Evolutionary conservation across 37 sponge, comb jelly and placozoan genomes (phyloP).

Genomic region (Haliclona indistincta): DNA sequence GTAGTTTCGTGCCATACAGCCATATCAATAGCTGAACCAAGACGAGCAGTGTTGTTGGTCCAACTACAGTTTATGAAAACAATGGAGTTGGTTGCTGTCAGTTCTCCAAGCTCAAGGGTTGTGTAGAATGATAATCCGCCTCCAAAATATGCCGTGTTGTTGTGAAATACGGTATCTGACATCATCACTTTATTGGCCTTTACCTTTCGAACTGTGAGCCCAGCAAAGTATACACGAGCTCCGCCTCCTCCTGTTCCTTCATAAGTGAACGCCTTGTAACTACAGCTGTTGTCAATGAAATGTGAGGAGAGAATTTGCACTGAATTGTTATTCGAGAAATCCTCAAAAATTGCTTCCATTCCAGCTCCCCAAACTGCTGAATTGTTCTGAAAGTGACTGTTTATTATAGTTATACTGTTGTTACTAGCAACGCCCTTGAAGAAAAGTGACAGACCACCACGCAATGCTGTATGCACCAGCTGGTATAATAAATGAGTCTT

Average conservation of each 20-base stretch:
- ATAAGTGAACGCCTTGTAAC: not conserved
- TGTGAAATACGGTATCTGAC: slow-evolving; percentile 21
- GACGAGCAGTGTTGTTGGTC: slow-evolving; percentile 22
- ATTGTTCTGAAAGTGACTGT: slow-evolving; percentile 26
- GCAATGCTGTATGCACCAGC: slow-evolving; percentile 54
- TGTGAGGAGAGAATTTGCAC: not conserved
- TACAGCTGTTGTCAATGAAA: slow-evolving; percentile 3
- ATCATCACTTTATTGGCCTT: slow-evolving; percentile 31
- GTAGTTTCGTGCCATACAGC: slow-evolving; percentile 7
- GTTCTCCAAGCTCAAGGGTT: not conserved
- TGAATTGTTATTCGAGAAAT: slow-evolving; percentile 25
- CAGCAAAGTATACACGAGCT: slow-evolving; percentile 49
- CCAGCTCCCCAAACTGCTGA: slow-evolving; percentile 35
- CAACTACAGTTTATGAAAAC: slow-evolving; percentile 16
- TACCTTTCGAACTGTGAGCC: slow-evolving; percentile 42
- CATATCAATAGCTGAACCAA: slow-evolving; percentile 50
- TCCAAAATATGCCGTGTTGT: slow-evolving; percentile 72
- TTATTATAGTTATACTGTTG: slow-evolving; percentile 8
- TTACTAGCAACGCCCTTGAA: slow-evolving; percentile 56
- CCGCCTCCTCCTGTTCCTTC: slow-evolving; percentile 45
- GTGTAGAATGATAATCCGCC: slow-evolving; percentile 51
- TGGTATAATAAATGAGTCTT: slow-evolving; percentile 27
- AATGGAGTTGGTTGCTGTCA: slow-evolving; percentile 1
- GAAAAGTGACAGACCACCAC: slow-evolving; percentile 68
- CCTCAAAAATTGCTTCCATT: slow-evolving; percentile 29